Base-by-base conservation (phyloP, 2,113 vertebrate genomes). In the Pyxicephalus adspersus region DNA sequence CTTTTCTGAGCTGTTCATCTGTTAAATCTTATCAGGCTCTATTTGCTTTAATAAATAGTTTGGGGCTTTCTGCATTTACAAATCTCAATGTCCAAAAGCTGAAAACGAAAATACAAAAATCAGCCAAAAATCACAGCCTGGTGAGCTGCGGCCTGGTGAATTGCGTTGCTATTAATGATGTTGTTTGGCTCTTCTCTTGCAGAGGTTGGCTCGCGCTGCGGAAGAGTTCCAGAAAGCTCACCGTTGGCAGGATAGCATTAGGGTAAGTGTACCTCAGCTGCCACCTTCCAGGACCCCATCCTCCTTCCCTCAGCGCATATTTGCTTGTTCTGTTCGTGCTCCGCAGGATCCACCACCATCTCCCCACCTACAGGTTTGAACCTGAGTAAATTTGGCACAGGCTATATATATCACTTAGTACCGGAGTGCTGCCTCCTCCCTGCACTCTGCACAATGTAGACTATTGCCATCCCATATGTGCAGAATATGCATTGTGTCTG, bases 161-260 rank as follows among this genome's bases (percentile, higher is more conserved):
- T 6, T 52, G 34, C 13, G 11, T 5, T 61, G 22, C 23, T 25
- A 51, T 20, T 77, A n/a, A 77, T 55, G 2, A n/a, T 20, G n/a
- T 55, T 22, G 16, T 77, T 51, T 64, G 20, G 0, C 25, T 71
- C 87, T 84, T 84, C 31, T 85, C 86, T 89, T 75, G 61, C 90
- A 99, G 97, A 97, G 94, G 86, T 86, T 99, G 84, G 96, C 96
- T 57, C 93, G 86, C 0, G 96, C 96, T 0, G 97, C 97, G 0
- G 97, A 99, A 89, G 93, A 89, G 85, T 96, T 99, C 88, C 97
- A 99, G 92, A 97, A 92, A 86, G 91, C 94, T 84, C 95, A 98
- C 57, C 92, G 88, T 83, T 99, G 97, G 97, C 95, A 97, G 87
- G 96, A 98, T 76, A 95, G 93, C 85, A 97, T 98, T 86, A 94